A percentile compares a stretch with the other conserved stretches of the same genome.
These are phyloP conservation scores for Microplitis demolitor DNA, from an alignment of 1,140 invertebrate genomes.

Conservation along the genomic window DNA sequence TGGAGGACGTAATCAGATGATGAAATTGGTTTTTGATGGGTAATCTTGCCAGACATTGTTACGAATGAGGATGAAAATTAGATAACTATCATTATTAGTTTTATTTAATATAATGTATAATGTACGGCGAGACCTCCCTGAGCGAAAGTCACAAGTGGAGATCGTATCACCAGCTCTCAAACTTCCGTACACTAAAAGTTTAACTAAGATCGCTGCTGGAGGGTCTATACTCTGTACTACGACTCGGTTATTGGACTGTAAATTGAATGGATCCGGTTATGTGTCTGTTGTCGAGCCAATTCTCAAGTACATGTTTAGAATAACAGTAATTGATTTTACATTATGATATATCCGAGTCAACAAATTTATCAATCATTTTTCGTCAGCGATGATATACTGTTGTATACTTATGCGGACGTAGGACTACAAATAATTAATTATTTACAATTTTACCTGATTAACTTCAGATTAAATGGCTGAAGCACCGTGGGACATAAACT, in stretches of 20 bases:
- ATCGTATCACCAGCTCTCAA: background rate
- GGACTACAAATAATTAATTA: too few species aligned
- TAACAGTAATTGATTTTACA: too few species aligned
- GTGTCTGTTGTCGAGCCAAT: background rate
- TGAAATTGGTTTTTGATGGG: too few species aligned
- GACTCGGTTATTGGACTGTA: constrained; percentile 38
- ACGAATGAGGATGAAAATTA: constrained; percentile 2
- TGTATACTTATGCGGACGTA: too few species aligned
- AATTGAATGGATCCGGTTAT: constrained; percentile 38
- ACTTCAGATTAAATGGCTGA: background rate
- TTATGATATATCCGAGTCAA: too few species aligned
- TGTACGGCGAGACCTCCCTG: constrained; percentile 28
- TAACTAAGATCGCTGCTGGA: background rate
- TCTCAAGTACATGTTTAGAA: too few species aligned
- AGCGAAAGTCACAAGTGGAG: constrained; percentile 23
- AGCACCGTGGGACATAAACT: constrained; percentile 1
- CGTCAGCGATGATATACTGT: too few species aligned
- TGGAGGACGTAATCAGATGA: too few species aligned
- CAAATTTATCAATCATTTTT: too few species aligned
- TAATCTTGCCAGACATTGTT: background rate
- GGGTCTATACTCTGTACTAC: background rate
- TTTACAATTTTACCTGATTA: too few species aligned
- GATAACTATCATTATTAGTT: constrained; percentile 16
- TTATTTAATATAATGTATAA: constrained; percentile 25
- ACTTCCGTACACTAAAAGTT: constrained; percentile 9